Evolutionary conservation across 2,888 invertebrate species (phyloP).

Genomic region (Glyphotaelius pellucidus): DNA sequence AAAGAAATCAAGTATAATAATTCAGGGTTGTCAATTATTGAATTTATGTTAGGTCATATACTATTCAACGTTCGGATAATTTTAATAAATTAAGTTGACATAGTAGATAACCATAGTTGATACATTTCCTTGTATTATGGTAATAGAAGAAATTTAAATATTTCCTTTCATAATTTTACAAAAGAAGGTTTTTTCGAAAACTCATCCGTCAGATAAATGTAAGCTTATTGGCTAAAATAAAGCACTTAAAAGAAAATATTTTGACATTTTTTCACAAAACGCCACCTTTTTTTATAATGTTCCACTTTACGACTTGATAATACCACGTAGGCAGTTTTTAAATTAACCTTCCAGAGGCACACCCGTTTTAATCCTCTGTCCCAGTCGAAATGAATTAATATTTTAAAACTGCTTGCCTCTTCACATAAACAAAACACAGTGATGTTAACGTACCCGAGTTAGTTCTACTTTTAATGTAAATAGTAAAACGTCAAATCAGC

Average conservation of each 20-base stretch:
- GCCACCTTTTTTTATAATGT: neutral
- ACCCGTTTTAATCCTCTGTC: neutral
- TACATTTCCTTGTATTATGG: too few relatives aligned
- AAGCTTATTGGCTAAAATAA: too few relatives aligned
- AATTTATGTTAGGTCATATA: too few relatives aligned
- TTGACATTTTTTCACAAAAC: neutral
- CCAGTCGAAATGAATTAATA: neutral
- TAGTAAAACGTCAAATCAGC: neutral
- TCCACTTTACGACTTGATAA: neutral
- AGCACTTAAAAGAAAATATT: neutral
- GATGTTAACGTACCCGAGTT: neutral
- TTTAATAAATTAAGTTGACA: too few relatives aligned
- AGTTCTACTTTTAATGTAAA: neutral
- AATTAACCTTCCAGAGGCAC: neutral
- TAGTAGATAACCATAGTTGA: too few relatives aligned
- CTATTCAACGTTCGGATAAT: too few relatives aligned
- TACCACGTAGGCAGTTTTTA: neutral
- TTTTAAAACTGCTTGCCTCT: neutral
- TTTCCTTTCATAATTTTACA: too few relatives aligned
- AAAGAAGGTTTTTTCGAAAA: too few relatives aligned
- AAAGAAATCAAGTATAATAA: too few relatives aligned
- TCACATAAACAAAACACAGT: neutral
- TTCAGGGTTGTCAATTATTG: too few relatives aligned
- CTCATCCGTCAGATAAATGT: too few relatives aligned
- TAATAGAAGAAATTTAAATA: too few relatives aligned